Percentiles rank a stretch among this genome's conserved stretches.
Conservation (phyloP, 2,113 vertebrate genomes). For the Elephas maximus region DNA sequence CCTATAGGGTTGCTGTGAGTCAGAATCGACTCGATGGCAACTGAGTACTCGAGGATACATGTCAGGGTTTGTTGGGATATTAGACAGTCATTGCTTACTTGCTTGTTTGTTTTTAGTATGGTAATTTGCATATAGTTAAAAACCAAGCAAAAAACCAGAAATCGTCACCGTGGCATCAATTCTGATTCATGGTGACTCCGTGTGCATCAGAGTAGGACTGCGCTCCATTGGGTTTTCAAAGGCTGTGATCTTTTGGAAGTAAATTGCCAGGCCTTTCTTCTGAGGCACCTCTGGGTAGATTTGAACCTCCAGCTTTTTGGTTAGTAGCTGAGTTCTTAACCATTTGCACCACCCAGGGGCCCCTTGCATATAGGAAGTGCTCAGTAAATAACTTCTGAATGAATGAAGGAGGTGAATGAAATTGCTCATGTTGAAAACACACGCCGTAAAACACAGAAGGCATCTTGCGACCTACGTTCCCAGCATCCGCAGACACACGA, state of each 20-base stretch:
- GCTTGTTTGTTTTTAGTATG: not conserved
- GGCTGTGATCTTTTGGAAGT: not conserved
- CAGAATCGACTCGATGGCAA: no score
- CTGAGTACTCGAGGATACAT: not conserved
- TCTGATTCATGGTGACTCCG: no score
- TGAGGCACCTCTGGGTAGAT: not conserved
- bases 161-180: no score
- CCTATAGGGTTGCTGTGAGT: no score
- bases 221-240: no score
- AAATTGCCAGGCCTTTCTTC: not conserved
- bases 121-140: not conserved
- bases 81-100: not conserved
- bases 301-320: no score
- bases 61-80: constrained; percentile 41
- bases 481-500: constrained; percentile 26
- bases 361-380: not conserved
- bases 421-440: constrained; percentile 8
- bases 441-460: constrained; percentile 14
- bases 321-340: not conserved
- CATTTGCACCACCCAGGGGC: not conserved
- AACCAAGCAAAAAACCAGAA: no score
- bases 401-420: constrained; percentile 19
- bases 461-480: not conserved
- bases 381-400: not conserved
- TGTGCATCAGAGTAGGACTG: no score